A percentile compares a stretch with the other conserved stretches of the same genome.
Conservation (phyloP, 2,113 vertebrate genomes). For the Irena cyanogastra region DNA sequence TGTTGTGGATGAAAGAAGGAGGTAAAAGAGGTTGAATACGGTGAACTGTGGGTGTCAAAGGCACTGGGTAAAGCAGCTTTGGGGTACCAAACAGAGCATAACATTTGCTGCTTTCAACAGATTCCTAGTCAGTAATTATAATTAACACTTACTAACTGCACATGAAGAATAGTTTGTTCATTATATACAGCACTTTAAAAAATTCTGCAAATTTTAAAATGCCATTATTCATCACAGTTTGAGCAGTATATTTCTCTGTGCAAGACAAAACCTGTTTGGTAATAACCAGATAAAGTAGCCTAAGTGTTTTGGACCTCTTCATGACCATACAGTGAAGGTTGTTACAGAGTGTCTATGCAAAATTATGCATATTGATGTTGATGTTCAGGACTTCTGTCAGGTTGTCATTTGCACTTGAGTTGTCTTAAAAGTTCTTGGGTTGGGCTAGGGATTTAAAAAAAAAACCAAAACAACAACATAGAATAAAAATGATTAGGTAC, state of each 20-base stretch:
- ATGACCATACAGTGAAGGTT: constrained; percentile 23
- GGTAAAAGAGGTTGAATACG: constrained; percentile 75
- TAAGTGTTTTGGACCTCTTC: neutral
- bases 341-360: neutral
- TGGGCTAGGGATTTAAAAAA: neutral
- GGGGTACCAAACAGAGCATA: constrained; percentile 60
- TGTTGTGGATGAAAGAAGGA: constrained; percentile 81
- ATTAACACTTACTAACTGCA: constrained; percentile 41
- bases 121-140: constrained; percentile 60
- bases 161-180: neutral
- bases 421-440: constrained; percentile 44
- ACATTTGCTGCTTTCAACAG: constrained; percentile 46
- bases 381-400: constrained; percentile 23
- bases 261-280: neutral
- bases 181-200: neutral
- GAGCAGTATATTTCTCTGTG: neutral
- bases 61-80: constrained; percentile 60
- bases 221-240: neutral
- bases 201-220: neutral
- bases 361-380: constrained; percentile 6
- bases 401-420: constrained; percentile 27
- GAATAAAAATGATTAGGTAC: neutral
- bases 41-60: constrained; percentile 72
- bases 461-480: neutral
- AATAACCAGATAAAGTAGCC: neutral